Evolutionary conservation across 92 coral and sea anemone species (phyloP), one percentile per base, ranked within the genome.

Genomic region (Phymanthus crucifer): DNA sequence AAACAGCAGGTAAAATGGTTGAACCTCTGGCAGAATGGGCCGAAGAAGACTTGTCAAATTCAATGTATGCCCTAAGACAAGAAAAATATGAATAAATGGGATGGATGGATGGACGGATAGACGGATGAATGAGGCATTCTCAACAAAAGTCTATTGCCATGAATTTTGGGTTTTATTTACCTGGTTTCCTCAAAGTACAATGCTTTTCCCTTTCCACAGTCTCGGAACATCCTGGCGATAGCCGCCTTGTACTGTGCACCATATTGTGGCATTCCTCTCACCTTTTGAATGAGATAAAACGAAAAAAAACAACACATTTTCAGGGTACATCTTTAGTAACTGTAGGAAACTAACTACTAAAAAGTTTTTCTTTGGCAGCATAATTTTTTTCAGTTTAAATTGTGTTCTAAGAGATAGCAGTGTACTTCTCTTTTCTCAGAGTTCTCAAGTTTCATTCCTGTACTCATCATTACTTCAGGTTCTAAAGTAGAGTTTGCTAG

Each of bases 101-200:
- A 19, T 32, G 4, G 29, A 29, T 6, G 26, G 26, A 50, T 17
- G 18, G 19, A 14, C 18, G 18, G 18, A 21, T 18, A 50, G 57
- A 50, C 18, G 57, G n/a, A 50, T 21, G 18, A 4, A 50, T 50
- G 43, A n/a, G n/a, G n/a, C n/a, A n/a, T n/a, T n/a, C n/a, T n/a
- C n/a, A n/a, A n/a, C n/a, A n/a, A n/a, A n/a, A n/a, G n/a, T n/a
- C n/a, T n/a, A n/a, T n/a, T n/a, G n/a, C n/a, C n/a, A n/a, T n/a
- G n/a, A n/a, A n/a, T n/a, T n/a, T n/a, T n/a, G 12, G 4, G 21
- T 29, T 14, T 37, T 1, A 47, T 80, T 38, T 58, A 95, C 99
- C 96, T 93, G 75, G 87, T 90, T 52, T 94, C 97, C 78, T 95
- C 99, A 78, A 95, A 95, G 84, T 82, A 89, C 70, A 95, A 83